Evolutionary conservation across 2,113 vertebrate species (phyloP), one percentile per base, ranked within the genome.

Genomic region (Lagenorhynchus albirostris): DNA sequence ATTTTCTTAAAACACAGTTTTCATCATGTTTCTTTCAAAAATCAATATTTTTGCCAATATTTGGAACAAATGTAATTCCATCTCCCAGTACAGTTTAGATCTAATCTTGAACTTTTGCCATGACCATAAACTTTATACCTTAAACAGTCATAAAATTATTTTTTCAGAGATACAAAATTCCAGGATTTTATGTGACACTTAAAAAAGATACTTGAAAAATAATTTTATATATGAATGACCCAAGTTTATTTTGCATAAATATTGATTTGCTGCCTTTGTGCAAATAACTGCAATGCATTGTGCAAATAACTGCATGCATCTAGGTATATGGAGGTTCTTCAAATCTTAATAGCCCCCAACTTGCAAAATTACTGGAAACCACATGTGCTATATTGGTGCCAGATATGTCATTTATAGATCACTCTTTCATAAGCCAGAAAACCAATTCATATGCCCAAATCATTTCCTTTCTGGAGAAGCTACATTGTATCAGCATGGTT

Each of bases 391-490:
- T n/a, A 76, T 91, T 55, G 92, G 96, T 83, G 82, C 86, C 89
- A 62, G 98, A 95, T 77, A 91, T 1, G 4, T 95, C 95, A 97
- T 95, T 53, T 94, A 89, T 33, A 96, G 93, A 94, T 97, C 60
- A 97, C 90, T 62, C 91, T 96, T 98, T 97, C 95, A 89, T 89
- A 95, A 96, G 95, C 89, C 63, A 97, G 94, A 17, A 94, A 80
- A 23, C 29, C 29, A 74, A 47, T 97, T 98, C 50, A 87, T 96
- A 92, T 97, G 95, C 96, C 96, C 96, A 97, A 87, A 82, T 96
- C 85, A 93, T 96, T 97, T 98, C 97, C 94, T 97, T 98, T 86
- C 94, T 97, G 98, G 98, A 92, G 95, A 98, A 68, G 97, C 97
- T 86, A 91, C 7, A 94, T 47, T 95, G 76, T 94, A 97, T 96